Percentiles rank a stretch among this genome's conserved stretches.
Conservation (phyloP, 2,113 vertebrate species). For the Tragelaphus imberbis region DNA sequence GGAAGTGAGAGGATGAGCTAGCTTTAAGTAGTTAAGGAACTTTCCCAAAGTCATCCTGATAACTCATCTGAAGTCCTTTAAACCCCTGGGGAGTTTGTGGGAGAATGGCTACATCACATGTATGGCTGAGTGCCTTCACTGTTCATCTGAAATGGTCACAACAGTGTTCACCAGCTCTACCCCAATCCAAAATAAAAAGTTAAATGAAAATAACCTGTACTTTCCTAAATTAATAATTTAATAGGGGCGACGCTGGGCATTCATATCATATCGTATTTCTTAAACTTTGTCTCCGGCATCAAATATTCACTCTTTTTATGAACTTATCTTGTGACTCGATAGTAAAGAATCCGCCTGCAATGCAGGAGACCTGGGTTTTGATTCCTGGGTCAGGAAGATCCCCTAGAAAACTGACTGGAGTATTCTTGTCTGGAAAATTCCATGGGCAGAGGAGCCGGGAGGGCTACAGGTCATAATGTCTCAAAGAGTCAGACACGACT, state of each 20-base stretch:
- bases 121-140: no score
- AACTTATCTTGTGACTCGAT: background rate
- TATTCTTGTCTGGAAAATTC: background rate
- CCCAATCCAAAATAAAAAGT: no score
- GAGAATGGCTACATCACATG: no score
- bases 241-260: background rate
- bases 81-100: no score
- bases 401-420: background rate
- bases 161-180: accelerated
- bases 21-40: background rate
- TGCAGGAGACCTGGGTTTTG: background rate
- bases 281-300: background rate
- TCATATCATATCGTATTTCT: background rate
- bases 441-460: background rate
- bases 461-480: background rate
- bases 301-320: background rate
- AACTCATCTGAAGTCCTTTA: accelerated
- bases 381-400: background rate
- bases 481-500: background rate
- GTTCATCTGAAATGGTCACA: no score
- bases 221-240: background rate
- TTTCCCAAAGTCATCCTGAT: background rate
- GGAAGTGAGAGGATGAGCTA: background rate
- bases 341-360: background rate
- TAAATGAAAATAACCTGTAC: no score